Conservation (phyloP, 1,140 invertebrate species). For the Scaptomyza graminum region DNA sequence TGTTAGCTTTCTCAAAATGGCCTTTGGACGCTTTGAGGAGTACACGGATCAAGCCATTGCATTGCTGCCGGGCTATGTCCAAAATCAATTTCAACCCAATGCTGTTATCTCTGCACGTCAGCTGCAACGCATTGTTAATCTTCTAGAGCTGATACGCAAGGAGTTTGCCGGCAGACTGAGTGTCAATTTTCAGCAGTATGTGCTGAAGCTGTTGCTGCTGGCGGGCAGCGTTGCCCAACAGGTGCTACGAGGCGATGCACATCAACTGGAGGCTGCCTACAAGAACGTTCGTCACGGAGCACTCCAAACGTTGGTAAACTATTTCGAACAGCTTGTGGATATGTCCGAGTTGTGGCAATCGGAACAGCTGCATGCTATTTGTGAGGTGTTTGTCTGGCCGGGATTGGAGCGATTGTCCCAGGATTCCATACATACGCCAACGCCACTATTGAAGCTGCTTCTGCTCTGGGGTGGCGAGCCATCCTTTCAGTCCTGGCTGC, state of each 20-base stretch:
- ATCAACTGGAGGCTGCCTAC: conserved; percentile 86
- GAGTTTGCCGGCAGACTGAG: conserved; percentile 92
- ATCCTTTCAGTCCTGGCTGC: conserved; percentile 54
- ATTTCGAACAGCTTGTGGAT: conserved; percentile 92
- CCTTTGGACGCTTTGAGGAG: conserved; percentile 89
- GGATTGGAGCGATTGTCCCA: conserved; percentile 89
- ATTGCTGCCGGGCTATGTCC: conserved; percentile 38
- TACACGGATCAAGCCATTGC: conserved; percentile 86
- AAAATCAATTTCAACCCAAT: conserved; percentile 8
- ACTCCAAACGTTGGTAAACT: conserved; percentile 87
- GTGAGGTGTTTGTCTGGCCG: conserved; percentile 92
- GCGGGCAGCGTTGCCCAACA: conserved; percentile 87
- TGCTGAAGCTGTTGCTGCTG: conserved; percentile 90
- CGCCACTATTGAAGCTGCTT: conserved; percentile 91
- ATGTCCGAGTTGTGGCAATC: conserved; percentile 87
- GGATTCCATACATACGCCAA: conserved; percentile 93
- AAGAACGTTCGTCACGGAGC: conserved; percentile 88
- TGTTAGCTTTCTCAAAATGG: conserved; percentile 91
- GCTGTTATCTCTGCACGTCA: conserved; percentile 86
- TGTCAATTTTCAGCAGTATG: conserved; percentile 87
- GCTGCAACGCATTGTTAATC: conserved; percentile 90
- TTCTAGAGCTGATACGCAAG: conserved; percentile 92
- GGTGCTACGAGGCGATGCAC: conserved; percentile 83
- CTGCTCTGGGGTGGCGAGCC: conserved; percentile 87
- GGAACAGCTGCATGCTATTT: conserved; percentile 90